Evolutionary conservation across 2,888 invertebrate species (phyloP), one percentile per base, ranked within the genome.

Genomic region (Scaptodrosophila latifasciaeformis): DNA sequence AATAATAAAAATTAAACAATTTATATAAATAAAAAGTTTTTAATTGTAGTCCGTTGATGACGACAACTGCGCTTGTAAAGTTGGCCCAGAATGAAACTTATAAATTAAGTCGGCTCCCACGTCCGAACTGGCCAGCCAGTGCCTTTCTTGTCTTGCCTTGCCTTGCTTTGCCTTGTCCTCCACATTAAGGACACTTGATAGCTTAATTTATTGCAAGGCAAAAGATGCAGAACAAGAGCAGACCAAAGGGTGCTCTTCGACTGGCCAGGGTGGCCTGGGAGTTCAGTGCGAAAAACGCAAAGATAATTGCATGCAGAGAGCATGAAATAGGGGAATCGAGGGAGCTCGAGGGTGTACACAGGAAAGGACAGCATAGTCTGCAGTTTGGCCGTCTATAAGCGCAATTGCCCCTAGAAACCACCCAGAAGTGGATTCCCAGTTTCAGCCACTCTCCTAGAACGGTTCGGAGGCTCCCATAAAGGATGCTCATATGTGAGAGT

Each of bases 171-270:
- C 18, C 57, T 50, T 54, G 54, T 62, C 52, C 49, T 70, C 75
- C 78, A 64, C 76, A 76, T 78, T 76, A 75, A 77, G 76, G 76
- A 77, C 81, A 77, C 79, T 77, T 81, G 76, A 77, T 77, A 77
- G 79, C 76, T 81, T 77, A 75, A 77, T 77, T 77, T 81, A 76
- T 76, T 71, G 71, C 79, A 46, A 64, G 68, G 64, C 70, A 55
- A 48, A 65, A 67, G 70, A 69, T 59, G 70, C 80, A 76, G 74
- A 65, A 62, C 67, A 60, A 51, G 53, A 52, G 51, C 30, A 45
- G 34, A 29, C 29, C 17, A 43, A 12, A 10, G 17, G 17, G 15
- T 7, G 43, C 27, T n/a, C n/a, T n/a, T n/a, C n/a, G n/a, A n/a
- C n/a, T n/a, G n/a, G n/a, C n/a, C n/a, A n/a, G n/a, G n/a, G n/a